Base-by-base conservation (phyloP, 2,888 invertebrate species). In the Ametastegia equiseti region DNA sequence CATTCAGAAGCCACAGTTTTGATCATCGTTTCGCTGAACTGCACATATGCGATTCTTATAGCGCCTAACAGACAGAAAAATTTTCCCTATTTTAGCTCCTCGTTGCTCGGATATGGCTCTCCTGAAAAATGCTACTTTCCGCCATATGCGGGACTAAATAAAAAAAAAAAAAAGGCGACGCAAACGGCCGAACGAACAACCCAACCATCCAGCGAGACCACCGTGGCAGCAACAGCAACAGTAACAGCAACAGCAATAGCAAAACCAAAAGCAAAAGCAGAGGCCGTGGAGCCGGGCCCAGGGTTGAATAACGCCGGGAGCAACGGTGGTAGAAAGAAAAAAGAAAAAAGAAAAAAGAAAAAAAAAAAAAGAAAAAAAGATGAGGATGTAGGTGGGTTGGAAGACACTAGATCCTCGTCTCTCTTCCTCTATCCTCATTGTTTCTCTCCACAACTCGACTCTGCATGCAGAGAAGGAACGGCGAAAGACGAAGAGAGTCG, bases 291-390 rank as follows among this genome's bases (percentile, higher is more conserved):
- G 42, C 63, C 60, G 39, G 65, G 57, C 82, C 13, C 81, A 36
- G 81, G 83, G 82, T 84, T 83, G 84, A 85, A 85, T 85, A 85
- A 85, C 82, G 83, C 85, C 83, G 81, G 71, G 33, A 79, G 84
- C 75, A 4, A 15, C 57, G 54, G 50, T 45, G 54, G 75, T 7
- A 45, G 54, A 80, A 80, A 80, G n/a, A n/a, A n/a, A n/a, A n/a
- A n/a, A n/a, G n/a, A n/a, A n/a, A n/a, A n/a, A n/a, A n/a, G n/a
- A n/a, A n/a, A n/a, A n/a, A n/a, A n/a, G n/a, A n/a, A n/a, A n/a
- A n/a, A n/a, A n/a, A n/a, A n/a, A n/a, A n/a, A n/a, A n/a, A n/a
- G n/a, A n/a, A n/a, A n/a, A n/a, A n/a, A n/a, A 81, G 60, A 77
- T 81, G 75, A 81, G 81, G 30, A 75, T 81, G 47, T 45, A 71